Evolutionary conservation across 2,113 vertebrate genomes (phyloP).

Genomic region (Vulpes ferrilata): DNA sequence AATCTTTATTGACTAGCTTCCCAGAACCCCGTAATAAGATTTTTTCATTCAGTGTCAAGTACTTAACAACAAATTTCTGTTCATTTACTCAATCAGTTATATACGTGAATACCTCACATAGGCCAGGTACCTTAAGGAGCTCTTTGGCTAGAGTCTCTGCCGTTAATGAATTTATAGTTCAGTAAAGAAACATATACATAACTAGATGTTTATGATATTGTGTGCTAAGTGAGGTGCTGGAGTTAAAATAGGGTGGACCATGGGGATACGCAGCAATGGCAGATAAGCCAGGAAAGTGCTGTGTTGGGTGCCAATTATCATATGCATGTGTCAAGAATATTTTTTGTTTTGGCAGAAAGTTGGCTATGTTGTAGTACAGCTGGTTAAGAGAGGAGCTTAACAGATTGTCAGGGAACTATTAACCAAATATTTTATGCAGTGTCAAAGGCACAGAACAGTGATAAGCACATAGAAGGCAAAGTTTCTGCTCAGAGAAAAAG

Average conservation of each 20-base stretch:
- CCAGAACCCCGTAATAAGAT: not conserved
- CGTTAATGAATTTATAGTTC: not conserved
- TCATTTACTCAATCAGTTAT: not conserved
- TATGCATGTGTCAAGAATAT: not conserved
- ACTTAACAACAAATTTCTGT: not conserved
- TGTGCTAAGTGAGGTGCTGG: not conserved
- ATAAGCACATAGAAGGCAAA: slow-evolving; percentile 32
- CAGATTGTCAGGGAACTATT: slow-evolving; percentile 68
- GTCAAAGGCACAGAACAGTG: slow-evolving; percentile 59
- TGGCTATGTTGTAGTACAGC: slow-evolving; percentile 2
- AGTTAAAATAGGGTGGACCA: not conserved
- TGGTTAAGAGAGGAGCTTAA: slow-evolving; percentile 53
- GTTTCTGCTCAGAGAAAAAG: slow-evolving; percentile 66
- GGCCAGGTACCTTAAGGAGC: not conserved
- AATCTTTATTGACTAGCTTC: not conserved
- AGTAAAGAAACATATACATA: slow-evolving; percentile 4
- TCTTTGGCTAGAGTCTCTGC: not conserved
- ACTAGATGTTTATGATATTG: not conserved
- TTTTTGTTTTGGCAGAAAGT: slow-evolving; percentile 48
- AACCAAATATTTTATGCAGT: slow-evolving; percentile 74
- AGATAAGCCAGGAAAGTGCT: not conserved
- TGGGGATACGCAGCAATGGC: not conserved
- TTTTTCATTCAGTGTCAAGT: not conserved
- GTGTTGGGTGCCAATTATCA: slow-evolving; percentile 5
- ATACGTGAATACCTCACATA: not conserved